Conservation (phyloP, 2,113 vertebrate genomes). For the Lampris megalopsis region DNA sequence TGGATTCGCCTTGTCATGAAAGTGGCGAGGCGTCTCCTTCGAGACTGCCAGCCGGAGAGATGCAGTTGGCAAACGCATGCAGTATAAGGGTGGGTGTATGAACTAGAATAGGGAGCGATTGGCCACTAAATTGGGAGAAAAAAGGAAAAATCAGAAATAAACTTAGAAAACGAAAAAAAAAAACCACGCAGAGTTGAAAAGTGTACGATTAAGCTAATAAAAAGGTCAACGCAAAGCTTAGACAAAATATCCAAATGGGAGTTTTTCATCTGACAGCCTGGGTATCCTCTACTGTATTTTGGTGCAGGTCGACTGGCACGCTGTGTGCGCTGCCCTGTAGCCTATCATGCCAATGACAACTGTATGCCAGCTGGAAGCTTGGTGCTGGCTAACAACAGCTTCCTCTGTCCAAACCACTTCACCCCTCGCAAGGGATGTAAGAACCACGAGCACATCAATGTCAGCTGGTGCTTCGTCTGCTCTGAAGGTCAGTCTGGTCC, state of each 20-base stretch:
- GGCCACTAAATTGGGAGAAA: too few relatives aligned
- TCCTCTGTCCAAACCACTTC: constrained; percentile 99
- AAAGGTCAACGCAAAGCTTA: not conserved
- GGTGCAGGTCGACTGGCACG: constrained; percentile 92
- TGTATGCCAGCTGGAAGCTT: constrained; percentile 96
- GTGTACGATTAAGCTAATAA: too few relatives aligned
- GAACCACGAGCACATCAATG: constrained; percentile 98
- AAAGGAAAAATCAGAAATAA: too few relatives aligned
- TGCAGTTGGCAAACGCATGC: too few relatives aligned
- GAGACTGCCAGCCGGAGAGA: too few relatives aligned
- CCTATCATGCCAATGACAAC: constrained; percentile 96
- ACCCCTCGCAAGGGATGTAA: constrained; percentile 93
- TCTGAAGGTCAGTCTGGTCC: constrained; percentile 89
- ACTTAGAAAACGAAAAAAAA: too few relatives aligned
- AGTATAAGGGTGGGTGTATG: too few relatives aligned
- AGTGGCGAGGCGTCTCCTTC: too few relatives aligned
- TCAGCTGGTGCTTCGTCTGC: constrained; percentile 99
- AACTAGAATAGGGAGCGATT: too few relatives aligned
- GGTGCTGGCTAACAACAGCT: constrained; percentile 96
- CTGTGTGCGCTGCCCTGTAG: constrained; percentile 98
- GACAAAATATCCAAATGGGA: not conserved
- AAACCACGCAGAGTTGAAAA: too few relatives aligned
- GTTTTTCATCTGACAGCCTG: not conserved
- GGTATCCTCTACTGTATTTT: not conserved
- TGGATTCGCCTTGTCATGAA: too few relatives aligned